Base-by-base conservation (phyloP, 2,888 invertebrate species). In the Athrips mouffetella region DNA sequence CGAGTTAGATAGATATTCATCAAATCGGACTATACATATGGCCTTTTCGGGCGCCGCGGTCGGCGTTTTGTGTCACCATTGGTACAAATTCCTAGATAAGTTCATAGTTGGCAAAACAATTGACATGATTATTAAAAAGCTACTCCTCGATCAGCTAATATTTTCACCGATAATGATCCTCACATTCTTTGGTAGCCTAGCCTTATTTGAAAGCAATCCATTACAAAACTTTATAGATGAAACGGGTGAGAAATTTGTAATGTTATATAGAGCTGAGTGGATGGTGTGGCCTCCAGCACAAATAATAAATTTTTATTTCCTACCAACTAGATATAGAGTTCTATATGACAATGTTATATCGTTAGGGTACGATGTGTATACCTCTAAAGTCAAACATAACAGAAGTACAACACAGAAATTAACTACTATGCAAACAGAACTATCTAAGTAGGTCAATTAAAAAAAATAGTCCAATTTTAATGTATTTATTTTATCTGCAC, bases 211-310 rank as follows among this genome's bases (percentile, higher is more conserved):
- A 82, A 83, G 90, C 5, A 85, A 91, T 54, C 90, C 91, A 1
- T 68, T 87, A 33, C 68, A 89, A 11, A 92, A 94, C 66, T 91
- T 96, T 48, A 89, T 90, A 60, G 78, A 89, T 25, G 96, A 96
- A 80, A 88, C 96, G 8, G 90, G 87, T 59, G 83, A 91, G 15
- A 97, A 98, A 77, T 95, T 94, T 35, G 84, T 91, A 70, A 91
- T 90, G 57, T 80, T 98, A 21, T 97, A 97, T 70, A 83, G 91
- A 13, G 97, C 96, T 0, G 98, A 98, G 74, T 98, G 97, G 95
- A 81, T 96, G 54, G 91, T 98, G 4, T 98, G 98, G 98, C 98
- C 98, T 0, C 95, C 96, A 0, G 97, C 97, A 0, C 98, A 98
- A 80, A 85, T 96, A 33, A 89, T 98, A 18, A 98, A 98, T 79